Percentiles rank a stretch among this genome's conserved stretches.
Conservation (phyloP, 2,797 vertebrate species). For the Tenualosa thibaudeaui region DNA sequence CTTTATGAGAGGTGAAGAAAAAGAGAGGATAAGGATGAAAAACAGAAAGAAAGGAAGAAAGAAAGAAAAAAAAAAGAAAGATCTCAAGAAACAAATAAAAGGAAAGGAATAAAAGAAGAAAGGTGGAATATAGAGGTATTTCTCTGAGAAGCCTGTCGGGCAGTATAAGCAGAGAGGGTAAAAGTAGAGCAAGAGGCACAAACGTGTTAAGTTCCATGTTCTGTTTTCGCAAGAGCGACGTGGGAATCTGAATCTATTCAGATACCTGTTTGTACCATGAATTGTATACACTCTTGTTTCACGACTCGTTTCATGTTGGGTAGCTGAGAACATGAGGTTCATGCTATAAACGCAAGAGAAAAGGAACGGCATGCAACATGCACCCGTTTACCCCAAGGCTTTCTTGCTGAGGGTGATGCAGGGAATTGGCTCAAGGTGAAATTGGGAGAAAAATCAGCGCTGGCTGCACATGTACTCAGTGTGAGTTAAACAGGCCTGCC, state of each 20-base stretch:
- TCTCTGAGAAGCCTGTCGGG: background rate
- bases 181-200: too few species aligned
- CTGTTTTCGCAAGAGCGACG: background rate
- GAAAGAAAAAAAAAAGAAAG: too few species aligned
- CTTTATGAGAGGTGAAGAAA: too few species aligned
- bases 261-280: background rate
- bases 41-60: too few species aligned
- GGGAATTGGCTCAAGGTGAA: constrained; percentile 1
- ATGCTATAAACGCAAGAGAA: too few species aligned
- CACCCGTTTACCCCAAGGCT: too few species aligned
- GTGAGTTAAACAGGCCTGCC: background rate
- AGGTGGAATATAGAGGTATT: background rate
- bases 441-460: background rate
- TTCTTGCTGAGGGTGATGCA: background rate
- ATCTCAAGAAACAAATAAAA: too few species aligned
- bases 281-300: background rate
- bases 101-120: too few species aligned
- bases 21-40: too few species aligned
- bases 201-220: background rate
- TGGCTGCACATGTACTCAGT: background rate
- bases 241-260: background rate
- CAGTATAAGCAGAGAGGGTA: too few species aligned
- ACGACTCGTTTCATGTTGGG: background rate
- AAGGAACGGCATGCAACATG: too few species aligned
- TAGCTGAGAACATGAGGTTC: background rate